A percentile compares a stretch with the other conserved stretches of the same genome.
Evolutionary conservation across 2,797 vertebrate genomes (phyloP).

Genomic region (Tiaroga cobitis): DNA sequence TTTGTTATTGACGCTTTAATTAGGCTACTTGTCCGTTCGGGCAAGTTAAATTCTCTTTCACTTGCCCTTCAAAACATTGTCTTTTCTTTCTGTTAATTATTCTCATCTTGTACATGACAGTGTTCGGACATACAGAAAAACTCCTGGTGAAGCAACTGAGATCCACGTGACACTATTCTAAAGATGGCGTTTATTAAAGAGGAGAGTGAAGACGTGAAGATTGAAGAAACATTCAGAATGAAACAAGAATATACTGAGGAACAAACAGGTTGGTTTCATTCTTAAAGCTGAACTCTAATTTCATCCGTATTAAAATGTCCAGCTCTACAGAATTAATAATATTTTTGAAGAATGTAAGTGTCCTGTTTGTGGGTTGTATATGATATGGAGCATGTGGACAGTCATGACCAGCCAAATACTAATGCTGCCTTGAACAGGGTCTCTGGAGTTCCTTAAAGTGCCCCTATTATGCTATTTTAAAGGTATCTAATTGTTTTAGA

Average conservation of each 20-base stretch:
- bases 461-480: too few relatives aligned
- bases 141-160: not conserved
- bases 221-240: not conserved
- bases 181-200: not conserved
- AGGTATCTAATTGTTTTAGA: too few relatives aligned
- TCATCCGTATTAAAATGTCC: not conserved
- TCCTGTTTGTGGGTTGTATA: too few relatives aligned
- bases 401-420: too few relatives aligned
- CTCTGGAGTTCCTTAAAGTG: too few relatives aligned
- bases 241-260: not conserved
- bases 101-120: not conserved
- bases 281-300: not conserved
- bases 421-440: too few relatives aligned
- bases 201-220: not conserved
- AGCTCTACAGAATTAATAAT: not conserved
- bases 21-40: too few relatives aligned
- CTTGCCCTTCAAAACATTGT: too few relatives aligned
- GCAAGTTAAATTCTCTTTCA: too few relatives aligned
- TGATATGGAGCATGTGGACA: too few relatives aligned
- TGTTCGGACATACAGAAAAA: not conserved
- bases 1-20: too few relatives aligned
- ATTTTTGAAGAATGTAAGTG: not conserved
- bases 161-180: not conserved
- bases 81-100: not conserved
- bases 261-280: not conserved